Evolutionary conservation across 2,888 invertebrate species (phyloP).

Genomic region (Parthenolecanium corni): DNA sequence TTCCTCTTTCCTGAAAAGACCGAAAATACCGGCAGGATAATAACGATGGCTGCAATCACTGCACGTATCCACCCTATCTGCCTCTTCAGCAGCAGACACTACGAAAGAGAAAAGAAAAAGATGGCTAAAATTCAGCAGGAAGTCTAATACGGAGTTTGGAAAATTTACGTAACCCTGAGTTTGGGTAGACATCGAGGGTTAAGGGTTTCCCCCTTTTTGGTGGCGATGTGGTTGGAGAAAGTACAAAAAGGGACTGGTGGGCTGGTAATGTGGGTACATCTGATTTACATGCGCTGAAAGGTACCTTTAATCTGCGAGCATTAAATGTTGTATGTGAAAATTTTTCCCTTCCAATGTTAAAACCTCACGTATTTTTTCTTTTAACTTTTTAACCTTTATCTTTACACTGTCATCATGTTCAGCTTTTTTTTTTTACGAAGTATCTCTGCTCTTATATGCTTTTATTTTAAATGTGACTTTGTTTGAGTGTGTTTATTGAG

Average conservation of each 20-base stretch:
- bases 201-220: slow-evolving; percentile 10
- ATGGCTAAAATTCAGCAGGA: neutral
- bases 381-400: slow-evolving; percentile 8
- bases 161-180: slow-evolving; percentile 7
- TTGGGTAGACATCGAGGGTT: neutral
- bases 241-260: slow-evolving; percentile 7
- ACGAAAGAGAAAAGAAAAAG: neutral
- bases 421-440: too few species aligned
- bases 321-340: slow-evolving; percentile 23
- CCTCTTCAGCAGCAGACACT: too few species aligned
- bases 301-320: slow-evolving; percentile 21
- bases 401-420: neutral
- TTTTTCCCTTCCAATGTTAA: slow-evolving; percentile 14
- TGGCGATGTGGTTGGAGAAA: slow-evolving; percentile 10
- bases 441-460: too few species aligned
- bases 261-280: slow-evolving; percentile 20
- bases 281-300: slow-evolving; percentile 26
- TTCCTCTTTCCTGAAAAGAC: too few species aligned
- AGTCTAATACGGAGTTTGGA: neutral
- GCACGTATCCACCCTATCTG: too few species aligned
- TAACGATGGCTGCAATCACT: too few species aligned
- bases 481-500: too few species aligned
- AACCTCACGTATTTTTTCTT: slow-evolving; percentile 17
- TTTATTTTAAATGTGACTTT: too few species aligned
- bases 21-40: too few species aligned